Evolutionary conservation across 2,797 vertebrate genomes (phyloP).

Genomic region (Sus cebifrons): DNA sequence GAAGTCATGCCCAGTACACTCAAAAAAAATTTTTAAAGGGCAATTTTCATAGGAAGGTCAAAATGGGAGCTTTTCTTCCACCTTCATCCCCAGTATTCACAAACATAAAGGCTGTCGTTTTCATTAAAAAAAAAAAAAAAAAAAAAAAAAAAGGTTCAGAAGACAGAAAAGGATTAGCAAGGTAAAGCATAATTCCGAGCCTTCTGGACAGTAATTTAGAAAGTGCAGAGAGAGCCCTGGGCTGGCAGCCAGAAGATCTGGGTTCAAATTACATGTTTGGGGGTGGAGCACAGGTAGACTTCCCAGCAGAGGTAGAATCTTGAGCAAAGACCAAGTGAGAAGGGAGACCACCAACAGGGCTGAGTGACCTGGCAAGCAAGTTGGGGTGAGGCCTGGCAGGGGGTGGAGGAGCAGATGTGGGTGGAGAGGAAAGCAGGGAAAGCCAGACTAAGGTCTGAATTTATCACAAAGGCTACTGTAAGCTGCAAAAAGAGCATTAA

Average conservation of each 20-base stretch:
- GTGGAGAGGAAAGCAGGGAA: background rate
- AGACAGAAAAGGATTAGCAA: background rate
- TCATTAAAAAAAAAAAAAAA: background rate
- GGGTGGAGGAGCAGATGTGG: too few relatives aligned
- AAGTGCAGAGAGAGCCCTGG: background rate
- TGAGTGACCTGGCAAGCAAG: background rate
- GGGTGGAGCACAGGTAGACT: background rate
- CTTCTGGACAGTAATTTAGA: background rate
- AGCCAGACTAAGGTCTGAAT: background rate
- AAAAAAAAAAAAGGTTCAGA: background rate
- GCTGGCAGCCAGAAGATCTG: background rate
- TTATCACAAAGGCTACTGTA: background rate
- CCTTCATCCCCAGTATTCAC: background rate
- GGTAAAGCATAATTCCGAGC: background rate
- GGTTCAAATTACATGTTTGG: background rate
- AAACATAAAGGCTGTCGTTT: conserved; percentile 1
- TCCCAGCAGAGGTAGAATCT: background rate
- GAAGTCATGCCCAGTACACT: background rate
- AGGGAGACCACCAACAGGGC: background rate
- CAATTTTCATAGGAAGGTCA: conserved; percentile 17
- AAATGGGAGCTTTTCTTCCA: conserved; percentile 4
- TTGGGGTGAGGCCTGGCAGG: too few relatives aligned
- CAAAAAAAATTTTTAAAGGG: background rate
- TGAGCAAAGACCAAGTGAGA: background rate
- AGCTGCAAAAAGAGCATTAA: background rate